Evolutionary conservation across 2,888 invertebrate species (phyloP).

Genomic region (Lithophane socia): DNA sequence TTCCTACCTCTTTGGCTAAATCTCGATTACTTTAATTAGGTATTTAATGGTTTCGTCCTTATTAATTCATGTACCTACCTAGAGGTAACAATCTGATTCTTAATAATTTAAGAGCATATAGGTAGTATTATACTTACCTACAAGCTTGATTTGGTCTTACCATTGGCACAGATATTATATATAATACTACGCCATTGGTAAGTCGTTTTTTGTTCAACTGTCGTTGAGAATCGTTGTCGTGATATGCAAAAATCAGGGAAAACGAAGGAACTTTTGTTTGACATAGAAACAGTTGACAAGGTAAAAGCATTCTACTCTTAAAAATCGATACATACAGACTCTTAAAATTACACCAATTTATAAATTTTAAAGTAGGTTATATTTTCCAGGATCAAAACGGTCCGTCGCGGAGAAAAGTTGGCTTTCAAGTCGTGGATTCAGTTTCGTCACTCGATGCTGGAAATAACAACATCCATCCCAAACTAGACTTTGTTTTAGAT

Average conservation of each 20-base stretch:
- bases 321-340: not conserved
- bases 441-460: not conserved
- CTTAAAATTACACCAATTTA: not conserved
- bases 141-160: not conserved
- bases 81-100: not conserved
- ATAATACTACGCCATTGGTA: no score
- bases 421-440: conserved; percentile 6
- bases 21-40: not conserved
- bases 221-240: no score
- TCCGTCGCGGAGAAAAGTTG: conserved; percentile 9
- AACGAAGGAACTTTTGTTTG: not conserved
- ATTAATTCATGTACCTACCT: not conserved
- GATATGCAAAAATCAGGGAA: not conserved
- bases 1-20: not conserved
- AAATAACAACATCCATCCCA: not conserved
- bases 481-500: conserved; percentile 14
- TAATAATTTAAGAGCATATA: not conserved
- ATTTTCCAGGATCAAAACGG: conserved; percentile 53
- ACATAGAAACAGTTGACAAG: not conserved
- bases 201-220: not conserved
- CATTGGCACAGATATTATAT: no score
- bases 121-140: not conserved
- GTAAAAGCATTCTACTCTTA: not conserved
- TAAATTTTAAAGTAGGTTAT: conserved; percentile 37
- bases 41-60: not conserved